A percentile compares a stretch with the other conserved stretches of the same genome.
Evolutionary conservation across 2,888 invertebrate species (phyloP).

Genomic region (Athrips mouffetella): DNA sequence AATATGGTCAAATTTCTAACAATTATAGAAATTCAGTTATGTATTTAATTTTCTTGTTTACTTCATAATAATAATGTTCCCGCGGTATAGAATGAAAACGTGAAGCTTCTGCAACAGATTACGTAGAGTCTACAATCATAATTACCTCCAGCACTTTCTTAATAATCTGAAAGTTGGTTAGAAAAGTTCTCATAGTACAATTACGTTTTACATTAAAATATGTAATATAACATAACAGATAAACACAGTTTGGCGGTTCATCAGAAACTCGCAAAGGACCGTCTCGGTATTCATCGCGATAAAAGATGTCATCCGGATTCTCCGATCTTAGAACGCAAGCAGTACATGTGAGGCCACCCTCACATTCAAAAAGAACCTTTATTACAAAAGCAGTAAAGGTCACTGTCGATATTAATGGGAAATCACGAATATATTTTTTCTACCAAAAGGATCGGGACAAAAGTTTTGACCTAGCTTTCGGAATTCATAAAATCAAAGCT

Average conservation of each 20-base stretch:
- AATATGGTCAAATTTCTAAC: not conserved
- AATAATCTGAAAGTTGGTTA: no score
- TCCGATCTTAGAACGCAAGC: slow-evolving; percentile 57
- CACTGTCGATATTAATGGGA: slow-evolving; percentile 27
- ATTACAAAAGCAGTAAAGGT: slow-evolving; percentile 37
- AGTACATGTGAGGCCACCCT: slow-evolving; percentile 38
- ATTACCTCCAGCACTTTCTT: no score
- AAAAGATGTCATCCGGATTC: slow-evolving; percentile 75
- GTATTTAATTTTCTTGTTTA: no score
- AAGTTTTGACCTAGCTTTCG: slow-evolving; percentile 71
- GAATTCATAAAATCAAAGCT: slow-evolving; percentile 73
- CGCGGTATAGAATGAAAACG: no score
- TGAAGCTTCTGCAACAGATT: no score
- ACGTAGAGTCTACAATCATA: no score
- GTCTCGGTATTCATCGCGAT: slow-evolving; percentile 71
- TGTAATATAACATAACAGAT: not conserved
- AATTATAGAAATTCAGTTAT: no score
- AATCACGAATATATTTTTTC: slow-evolving; percentile 44
- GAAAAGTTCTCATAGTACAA: no score
- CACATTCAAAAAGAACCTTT: slow-evolving; percentile 40
- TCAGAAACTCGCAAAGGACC: slow-evolving; percentile 56
- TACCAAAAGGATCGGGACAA: slow-evolving; percentile 53
- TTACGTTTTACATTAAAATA: no score
- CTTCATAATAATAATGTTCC: no score
- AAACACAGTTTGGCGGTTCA: slow-evolving; percentile 33